phyloP scores from a whole-genome alignment of 2,888 invertebrate genomes.

The Branchinecta sandiegonensis region DNA sequence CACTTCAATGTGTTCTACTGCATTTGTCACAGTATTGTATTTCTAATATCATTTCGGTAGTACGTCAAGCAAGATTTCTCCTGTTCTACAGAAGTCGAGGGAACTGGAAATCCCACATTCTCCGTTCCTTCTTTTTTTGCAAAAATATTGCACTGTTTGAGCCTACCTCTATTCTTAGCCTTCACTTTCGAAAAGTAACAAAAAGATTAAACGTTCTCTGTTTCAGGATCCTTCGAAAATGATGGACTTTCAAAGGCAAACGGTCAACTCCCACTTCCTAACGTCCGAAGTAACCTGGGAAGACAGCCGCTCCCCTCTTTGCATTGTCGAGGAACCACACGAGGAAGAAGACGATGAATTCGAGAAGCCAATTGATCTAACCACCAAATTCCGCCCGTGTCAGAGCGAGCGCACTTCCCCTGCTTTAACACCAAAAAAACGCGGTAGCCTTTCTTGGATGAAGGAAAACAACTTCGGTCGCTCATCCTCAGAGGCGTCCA shows the following conservation, averaged over 20 bases:
- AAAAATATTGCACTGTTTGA: too few relatives aligned
- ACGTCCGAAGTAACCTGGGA: background rate
- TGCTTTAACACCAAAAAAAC: conserved; percentile 1
- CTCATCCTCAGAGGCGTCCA: background rate
- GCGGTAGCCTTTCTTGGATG: conserved; percentile 11
- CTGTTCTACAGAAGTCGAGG: background rate
- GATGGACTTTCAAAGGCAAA: conserved; percentile 14
- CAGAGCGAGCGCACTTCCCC: conserved; percentile 1
- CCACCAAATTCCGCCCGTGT: background rate
- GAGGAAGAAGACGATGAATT: background rate
- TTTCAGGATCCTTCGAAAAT: background rate
- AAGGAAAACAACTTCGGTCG: conserved; percentile 5
- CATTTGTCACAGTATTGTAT: background rate
- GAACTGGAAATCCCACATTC: too few relatives aligned
- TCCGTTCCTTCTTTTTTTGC: too few relatives aligned
- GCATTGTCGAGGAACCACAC: conserved; percentile 1
- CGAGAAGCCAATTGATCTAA: conserved; percentile 5
- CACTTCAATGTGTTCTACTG: too few relatives aligned
- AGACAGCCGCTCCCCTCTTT: background rate
- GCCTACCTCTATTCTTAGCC: too few relatives aligned
- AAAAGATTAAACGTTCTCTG: too few relatives aligned
- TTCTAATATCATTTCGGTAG: background rate
- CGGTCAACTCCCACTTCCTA: background rate
- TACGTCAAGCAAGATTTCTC: background rate
- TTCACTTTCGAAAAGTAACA: too few relatives aligned